Evolutionary conservation across 2,797 vertebrate species (phyloP).

Genomic region (Acropternis orthonyx): DNA sequence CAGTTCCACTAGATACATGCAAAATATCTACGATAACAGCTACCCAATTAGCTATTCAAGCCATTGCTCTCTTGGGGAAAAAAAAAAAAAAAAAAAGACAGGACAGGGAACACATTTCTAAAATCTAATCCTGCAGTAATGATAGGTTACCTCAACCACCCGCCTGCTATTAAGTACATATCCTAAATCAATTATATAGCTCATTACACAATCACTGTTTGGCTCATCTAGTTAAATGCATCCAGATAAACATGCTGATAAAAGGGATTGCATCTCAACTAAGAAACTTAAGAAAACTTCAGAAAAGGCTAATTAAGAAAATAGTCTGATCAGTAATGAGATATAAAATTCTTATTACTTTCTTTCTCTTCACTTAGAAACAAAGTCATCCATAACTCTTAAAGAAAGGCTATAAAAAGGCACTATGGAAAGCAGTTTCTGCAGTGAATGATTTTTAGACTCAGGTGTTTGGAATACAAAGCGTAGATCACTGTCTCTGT

Average conservation of each 20-base stretch:
- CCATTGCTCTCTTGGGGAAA: not conserved
- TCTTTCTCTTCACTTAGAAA: not conserved
- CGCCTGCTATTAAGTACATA: not conserved
- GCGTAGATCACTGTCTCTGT: not conserved
- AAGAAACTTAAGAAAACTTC: not conserved
- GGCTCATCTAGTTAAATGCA: not conserved
- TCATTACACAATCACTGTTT: not conserved
- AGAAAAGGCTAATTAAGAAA: not conserved
- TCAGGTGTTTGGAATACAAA: not conserved
- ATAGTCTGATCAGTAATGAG: not conserved
- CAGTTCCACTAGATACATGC: not conserved
- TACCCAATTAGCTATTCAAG: not conserved
- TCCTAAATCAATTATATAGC: constrained; percentile 14
- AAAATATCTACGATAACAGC: not conserved
- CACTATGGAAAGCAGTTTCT: not conserved
- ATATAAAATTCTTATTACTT: not conserved
- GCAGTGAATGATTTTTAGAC: not conserved
- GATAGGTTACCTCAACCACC: not conserved
- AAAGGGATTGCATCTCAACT: not conserved
- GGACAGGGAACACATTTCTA: not conserved
- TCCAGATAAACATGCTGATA: not conserved
- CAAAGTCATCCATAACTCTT: not conserved
- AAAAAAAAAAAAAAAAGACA: not conserved
- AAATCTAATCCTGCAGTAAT: not conserved
- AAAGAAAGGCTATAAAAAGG: not conserved